A percentile compares a stretch with the other conserved stretches of the same genome.
These are phyloP conservation scores for Diprion similis DNA, from an alignment of 1,140 invertebrate species.

Conservation along the genomic window DNA sequence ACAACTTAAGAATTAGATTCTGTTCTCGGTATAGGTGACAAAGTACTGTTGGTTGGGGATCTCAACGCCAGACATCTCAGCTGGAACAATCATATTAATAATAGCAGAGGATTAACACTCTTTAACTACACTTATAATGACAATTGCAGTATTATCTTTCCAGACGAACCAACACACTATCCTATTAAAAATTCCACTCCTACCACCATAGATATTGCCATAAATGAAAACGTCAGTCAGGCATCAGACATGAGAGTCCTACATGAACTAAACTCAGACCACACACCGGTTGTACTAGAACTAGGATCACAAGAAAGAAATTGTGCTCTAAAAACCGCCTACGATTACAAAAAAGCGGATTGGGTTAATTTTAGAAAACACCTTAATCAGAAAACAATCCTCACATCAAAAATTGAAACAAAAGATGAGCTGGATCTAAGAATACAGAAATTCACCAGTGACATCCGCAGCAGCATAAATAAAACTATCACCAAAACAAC, in stretches of 20 bases:
- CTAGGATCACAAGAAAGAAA: constrained; percentile 16
- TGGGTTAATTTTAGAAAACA: constrained; percentile 23
- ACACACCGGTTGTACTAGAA: constrained; percentile 32
- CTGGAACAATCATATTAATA: constrained; percentile 38
- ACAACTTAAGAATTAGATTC: constrained; percentile 25
- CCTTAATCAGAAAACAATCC: constrained; percentile 24
- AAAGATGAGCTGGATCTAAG: constrained; percentile 23
- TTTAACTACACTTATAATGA: constrained; percentile 30
- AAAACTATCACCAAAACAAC: constrained; percentile 19
- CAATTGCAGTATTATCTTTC: constrained; percentile 32
- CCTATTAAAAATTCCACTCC: constrained; percentile 32
- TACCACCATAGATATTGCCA: constrained; percentile 35
- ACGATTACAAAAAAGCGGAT: constrained; percentile 27
- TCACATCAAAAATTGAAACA: constrained; percentile 21
- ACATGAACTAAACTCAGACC: constrained; percentile 36
- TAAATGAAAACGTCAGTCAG: constrained; percentile 35
- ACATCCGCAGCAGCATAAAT: constrained; percentile 21
- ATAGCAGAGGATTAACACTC: constrained; percentile 30
- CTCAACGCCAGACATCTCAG: constrained; percentile 36
- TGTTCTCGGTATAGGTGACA: constrained; percentile 29
- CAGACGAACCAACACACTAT: constrained; percentile 33
- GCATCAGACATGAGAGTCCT: constrained; percentile 19
- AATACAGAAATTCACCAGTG: constrained; percentile 26
- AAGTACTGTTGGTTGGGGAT: constrained; percentile 39
- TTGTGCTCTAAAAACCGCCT: neutral